Evolutionary conservation across 2,113 vertebrate species (phyloP), one percentile per base, ranked within the genome.

Genomic region (Cephalopholis sonnerati): DNA sequence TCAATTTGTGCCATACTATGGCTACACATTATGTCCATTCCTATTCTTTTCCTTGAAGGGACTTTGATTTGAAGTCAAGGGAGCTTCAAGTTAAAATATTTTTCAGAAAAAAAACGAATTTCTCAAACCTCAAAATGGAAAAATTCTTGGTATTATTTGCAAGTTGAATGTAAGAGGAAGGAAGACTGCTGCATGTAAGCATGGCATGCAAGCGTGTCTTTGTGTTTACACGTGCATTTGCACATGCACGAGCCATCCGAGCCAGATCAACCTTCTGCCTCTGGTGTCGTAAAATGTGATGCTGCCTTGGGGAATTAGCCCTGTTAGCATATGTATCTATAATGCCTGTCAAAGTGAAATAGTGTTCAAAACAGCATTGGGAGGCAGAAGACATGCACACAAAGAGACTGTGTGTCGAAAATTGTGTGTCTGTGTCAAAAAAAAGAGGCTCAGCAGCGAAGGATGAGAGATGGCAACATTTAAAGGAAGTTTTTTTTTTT

Each of bases 241-340:
- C n/a, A 44, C 75, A 32, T 65, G 62, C 39, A 84, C 53, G 48
- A 80, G 71, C 68, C 72, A 85, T 78, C 84, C 77, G 83, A 44
- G 77, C 79, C 85, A 77, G 78, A 91, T 93, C 87, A 87, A 63
- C 80, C 70, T 57, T 67, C 55, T 51, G 84, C 85, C 64, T 90
- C 83, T 73, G 75, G 85, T 79, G 83, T 91, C 84, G 76, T 86
- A 79, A 89, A 89, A 91, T 70, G 77, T 80, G 85, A 93, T 74
- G 64, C 88, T 79, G 73, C 86, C 85, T 84, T 22, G 51, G 86
- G 92, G 92, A 93, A 93, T 94, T 91, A 91, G 80, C 65, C 75
- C 53, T 88, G 90, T 91, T 92, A 89, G 89, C 87, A 85, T 91
- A 80, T 91, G 89, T 92, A 91, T 90, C 79, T 87, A 72, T 89